These are phyloP conservation scores for Misgurnus mizolepis DNA, from an alignment of 2,113 vertebrate genomes.

Conservation along the genomic window DNA sequence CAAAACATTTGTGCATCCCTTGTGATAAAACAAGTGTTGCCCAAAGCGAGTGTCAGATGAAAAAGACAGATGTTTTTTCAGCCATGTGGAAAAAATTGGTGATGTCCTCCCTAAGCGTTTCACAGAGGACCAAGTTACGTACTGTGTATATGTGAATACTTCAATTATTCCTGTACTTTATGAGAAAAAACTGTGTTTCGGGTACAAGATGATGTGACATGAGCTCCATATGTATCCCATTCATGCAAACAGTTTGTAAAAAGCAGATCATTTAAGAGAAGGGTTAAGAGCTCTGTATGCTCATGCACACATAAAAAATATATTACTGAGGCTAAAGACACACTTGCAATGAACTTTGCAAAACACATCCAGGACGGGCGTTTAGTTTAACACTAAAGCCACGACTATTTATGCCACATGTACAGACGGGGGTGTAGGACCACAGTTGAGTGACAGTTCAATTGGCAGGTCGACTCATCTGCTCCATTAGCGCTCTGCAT, in stretches of 20 bases:
- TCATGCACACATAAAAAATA: not conserved
- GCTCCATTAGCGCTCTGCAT: not conserved
- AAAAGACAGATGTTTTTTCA: constrained; percentile 67
- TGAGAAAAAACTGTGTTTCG: not conserved
- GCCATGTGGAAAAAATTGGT: constrained; percentile 51
- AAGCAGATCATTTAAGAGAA: not conserved
- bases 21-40: constrained; percentile 24
- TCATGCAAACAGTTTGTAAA: not conserved
- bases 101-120: constrained; percentile 14
- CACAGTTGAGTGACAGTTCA: not conserved
- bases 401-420: not conserved
- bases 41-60: constrained; percentile 63
- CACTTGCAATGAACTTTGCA: not conserved
- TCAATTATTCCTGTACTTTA: too few relatives aligned
- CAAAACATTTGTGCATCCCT: not conserved
- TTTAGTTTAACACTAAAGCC: not conserved
- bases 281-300: not conserved
- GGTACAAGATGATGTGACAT: constrained; percentile 11
- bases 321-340: not conserved
- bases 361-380: not conserved
- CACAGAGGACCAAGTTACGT: constrained; percentile 24
- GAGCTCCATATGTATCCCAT: not conserved
- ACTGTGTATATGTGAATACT: constrained; percentile 26
- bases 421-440: not conserved
- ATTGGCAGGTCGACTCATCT: not conserved